A percentile compares a stretch with the other conserved stretches of the same genome.
Conservation (phyloP, 2,888 invertebrate genomes). For the Vannuccia rotundouncinata region DNA sequence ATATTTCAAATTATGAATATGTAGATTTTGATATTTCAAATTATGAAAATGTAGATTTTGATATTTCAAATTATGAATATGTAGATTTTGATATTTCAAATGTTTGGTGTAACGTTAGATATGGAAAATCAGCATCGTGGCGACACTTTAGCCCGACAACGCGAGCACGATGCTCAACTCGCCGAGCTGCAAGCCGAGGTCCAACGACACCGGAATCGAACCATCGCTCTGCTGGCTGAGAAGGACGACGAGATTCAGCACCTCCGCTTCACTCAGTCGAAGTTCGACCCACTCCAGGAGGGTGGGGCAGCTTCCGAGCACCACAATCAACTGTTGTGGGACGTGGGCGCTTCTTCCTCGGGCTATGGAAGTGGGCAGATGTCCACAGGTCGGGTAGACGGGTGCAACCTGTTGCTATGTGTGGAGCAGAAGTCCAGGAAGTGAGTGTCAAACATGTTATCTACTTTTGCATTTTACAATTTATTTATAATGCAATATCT, state of each 20-base stretch:
- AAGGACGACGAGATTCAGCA: conserved; percentile 63
- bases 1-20: no score
- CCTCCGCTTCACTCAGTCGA: conserved; percentile 57
- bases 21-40: no score
- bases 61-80: no score
- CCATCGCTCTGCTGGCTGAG: conserved; percentile 70
- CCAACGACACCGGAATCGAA: conserved; percentile 71
- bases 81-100: no score
- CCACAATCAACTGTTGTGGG: neutral
- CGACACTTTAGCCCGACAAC: conserved; percentile 44
- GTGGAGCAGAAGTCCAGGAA: conserved; percentile 55
- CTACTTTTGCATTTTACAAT: no score
- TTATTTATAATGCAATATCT: no score
- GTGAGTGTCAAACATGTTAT: conserved; percentile 3
- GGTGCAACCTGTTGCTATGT: conserved; percentile 44
- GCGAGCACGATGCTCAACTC: conserved; percentile 66
- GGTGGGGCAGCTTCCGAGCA: conserved; percentile 31
- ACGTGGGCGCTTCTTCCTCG: conserved; percentile 32
- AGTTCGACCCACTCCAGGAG: neutral
- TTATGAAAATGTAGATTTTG: no score
- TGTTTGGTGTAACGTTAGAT: neutral
- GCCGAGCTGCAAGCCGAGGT: conserved; percentile 47
- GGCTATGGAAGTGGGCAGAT: conserved; percentile 39
- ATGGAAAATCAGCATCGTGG: conserved; percentile 42
- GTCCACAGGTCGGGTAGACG: neutral